Evolutionary conservation across 2,797 vertebrate species (phyloP).

Genomic region (Hemitrygon akajei): DNA sequence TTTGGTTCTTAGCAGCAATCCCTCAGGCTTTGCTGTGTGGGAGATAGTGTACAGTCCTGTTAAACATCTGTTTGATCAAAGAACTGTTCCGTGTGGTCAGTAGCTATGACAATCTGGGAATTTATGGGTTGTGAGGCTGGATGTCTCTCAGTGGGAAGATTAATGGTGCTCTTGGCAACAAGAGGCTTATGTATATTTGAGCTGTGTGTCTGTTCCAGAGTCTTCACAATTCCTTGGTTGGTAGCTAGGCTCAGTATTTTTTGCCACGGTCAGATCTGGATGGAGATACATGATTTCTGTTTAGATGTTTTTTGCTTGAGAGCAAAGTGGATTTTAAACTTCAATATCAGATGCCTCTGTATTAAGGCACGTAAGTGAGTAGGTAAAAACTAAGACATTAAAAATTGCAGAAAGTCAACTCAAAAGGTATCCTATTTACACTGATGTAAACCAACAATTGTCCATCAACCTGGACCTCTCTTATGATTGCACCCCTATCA

Average conservation of each 20-base stretch:
- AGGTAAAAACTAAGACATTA: background rate
- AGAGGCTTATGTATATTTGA: background rate
- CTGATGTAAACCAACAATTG: background rate
- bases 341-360: background rate
- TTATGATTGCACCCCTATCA: background rate
- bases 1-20: background rate
- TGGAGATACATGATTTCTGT: background rate
- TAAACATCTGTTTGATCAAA: background rate
- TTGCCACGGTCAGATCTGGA: background rate
- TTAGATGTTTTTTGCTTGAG: background rate
- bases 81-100: background rate
- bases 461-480: background rate
- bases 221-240: background rate
- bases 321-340: background rate
- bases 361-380: background rate
- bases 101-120: constrained; percentile 1
- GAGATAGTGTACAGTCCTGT: background rate
- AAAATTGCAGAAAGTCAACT: background rate
- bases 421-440: background rate
- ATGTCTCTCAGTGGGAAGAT: background rate
- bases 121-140: background rate
- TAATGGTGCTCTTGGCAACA: background rate
- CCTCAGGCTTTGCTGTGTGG: background rate
- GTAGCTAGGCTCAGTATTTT: background rate
- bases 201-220: background rate